Conservation (phyloP, 2,113 vertebrate species). For the Trachemys scripta region DNA sequence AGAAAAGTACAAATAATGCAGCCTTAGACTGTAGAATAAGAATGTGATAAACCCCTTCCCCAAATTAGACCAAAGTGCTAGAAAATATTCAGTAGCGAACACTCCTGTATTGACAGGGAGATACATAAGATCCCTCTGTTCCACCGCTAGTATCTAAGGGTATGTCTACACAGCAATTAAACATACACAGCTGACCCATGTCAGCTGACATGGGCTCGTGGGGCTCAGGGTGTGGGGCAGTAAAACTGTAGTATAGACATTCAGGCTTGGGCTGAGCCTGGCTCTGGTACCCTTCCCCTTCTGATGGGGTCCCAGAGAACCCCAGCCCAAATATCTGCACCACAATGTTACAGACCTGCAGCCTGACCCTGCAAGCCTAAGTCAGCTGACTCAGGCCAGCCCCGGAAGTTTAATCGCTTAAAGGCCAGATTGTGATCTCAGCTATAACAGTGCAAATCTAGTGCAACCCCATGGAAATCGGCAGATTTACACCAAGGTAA, state of each 20-base stretch:
- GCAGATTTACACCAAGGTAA: not conserved
- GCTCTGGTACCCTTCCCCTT: not conserved
- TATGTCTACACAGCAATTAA: not conserved
- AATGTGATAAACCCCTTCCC: not conserved
- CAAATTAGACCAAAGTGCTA: not conserved
- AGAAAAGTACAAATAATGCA: not conserved
- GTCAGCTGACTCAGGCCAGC: not conserved
- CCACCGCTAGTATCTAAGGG: not conserved
- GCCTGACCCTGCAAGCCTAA: not conserved
- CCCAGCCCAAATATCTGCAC: not conserved
- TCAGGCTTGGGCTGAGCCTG: not conserved
- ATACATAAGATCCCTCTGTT: not conserved
- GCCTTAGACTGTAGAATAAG: not conserved
- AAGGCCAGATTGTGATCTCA: rapidly evolving
- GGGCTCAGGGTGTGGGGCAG: not conserved
- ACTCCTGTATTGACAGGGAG: not conserved
- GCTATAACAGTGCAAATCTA: not conserved
- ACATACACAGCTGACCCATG: not conserved
- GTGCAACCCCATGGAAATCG: not conserved
- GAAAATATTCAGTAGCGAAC: not conserved
- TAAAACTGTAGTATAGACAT: not conserved
- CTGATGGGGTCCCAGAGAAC: not conserved
- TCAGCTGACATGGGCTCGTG: not conserved
- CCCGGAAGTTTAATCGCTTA: not conserved
- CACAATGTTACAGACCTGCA: not conserved